Evolutionary conservation across 2,113 vertebrate species (phyloP), one percentile per base, ranked within the genome.

Genomic region (Oophaga pumilio): DNA sequence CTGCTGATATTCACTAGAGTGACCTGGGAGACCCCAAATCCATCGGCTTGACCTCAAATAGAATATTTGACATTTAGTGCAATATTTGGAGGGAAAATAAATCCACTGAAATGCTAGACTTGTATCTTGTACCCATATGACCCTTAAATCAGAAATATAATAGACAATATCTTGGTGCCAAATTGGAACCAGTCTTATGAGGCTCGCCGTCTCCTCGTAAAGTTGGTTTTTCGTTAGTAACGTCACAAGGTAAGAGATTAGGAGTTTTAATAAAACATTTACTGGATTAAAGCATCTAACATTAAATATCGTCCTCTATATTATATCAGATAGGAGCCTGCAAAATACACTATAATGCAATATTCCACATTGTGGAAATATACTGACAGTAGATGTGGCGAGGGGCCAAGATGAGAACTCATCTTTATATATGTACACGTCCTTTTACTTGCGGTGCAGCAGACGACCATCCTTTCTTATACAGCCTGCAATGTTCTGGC

Each of bases 331-430:
- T 78, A 56, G 60, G 56, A 85, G 24, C 26, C 76, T 80, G 76
- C 52, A 80, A 86, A 79, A 79, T 73, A 81, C 73, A 77, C 33
- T 56, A 66, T n/a, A 66, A 71, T 59, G 62, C 50, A 24, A 50
- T 68, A 68, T 84, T 88, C 87, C 87, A 88, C 87, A 88, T 68
- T 88, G 87, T 88, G 87, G 80, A 88, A 84, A 88, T 88, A 83
- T 14, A 73, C 33, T 33, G 11, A 62, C 60, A 68, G 26, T 57
- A 53, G 56, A 52, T 33, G 33, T 9, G 43, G n/a, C 62, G n/a
- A 60, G 76, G 79, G 56, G 69, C 79, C 18, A 74, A 74, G 20
- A 82, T 10, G 33, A 64, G 18, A 87, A 66, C 9, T 33, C 57
- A 64, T 83, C 56, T 26, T 52, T 28, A 33, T 71, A 20, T 82